Base-by-base conservation (phyloP, 2,888 invertebrate genomes). In the Melanostoma mellinum region DNA sequence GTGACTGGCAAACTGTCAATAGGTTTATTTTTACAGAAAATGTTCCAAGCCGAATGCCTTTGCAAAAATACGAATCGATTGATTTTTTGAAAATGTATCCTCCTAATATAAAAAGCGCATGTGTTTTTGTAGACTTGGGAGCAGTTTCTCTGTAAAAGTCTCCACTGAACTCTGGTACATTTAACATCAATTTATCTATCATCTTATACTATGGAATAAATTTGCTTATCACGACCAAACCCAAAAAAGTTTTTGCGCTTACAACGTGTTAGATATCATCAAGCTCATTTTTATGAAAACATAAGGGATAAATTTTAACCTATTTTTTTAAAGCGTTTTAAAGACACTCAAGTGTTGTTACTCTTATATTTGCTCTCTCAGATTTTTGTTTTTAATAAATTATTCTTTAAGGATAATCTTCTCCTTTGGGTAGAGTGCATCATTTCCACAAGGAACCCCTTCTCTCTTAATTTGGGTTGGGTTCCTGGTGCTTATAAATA, bases 401-500 rank as follows among this genome's bases (percentile, higher is more conserved):
- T 4, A 65, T 40, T 71, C 52, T 50, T 71, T 75, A 35, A 55
- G 53, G 74, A 74, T 74, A 69, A 72, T 74, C 50, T 42, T 67
- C 32, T 9, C 30, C 33, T 53, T 40, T 58, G 42, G 69, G 53
- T 74, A 35, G 65, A 42, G 52, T 73, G 8, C 35, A 10, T 69
- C 46, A 38, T 48, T 38, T 6, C 10, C 42, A 53, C 55, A 61
- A 8, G 30, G 20, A 60, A 10, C 30, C 56, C 36, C 56, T 65
- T 74, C 71, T 42, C 71, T 79, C 53, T 74, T 68, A 84, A 60
- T 65, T 74, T 79, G 84, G 84, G 84, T 60, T 79, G 74, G 84
- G 84, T 71, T 60, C 60, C n/a, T 46, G 40, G 69, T 48, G 36
- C 71, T 78, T n/a, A 46, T 42, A 58, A 55, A 50, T 20, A 20